Evolutionary conservation across 2,113 vertebrate species (phyloP).

Genomic region (Corvus cornix): DNA sequence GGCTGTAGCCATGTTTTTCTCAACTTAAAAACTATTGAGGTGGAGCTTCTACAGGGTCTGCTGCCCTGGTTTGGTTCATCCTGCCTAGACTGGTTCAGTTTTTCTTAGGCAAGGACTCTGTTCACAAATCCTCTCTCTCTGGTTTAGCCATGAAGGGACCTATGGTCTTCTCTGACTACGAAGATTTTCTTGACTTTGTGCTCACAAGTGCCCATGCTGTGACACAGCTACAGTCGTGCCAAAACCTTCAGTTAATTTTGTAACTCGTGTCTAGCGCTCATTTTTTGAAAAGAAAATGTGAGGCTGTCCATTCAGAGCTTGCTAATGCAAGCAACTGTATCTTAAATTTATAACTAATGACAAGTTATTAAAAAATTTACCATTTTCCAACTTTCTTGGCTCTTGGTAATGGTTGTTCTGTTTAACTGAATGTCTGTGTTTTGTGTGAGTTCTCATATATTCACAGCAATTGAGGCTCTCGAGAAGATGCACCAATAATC

Average conservation of each 20-base stretch:
- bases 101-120: not conserved
- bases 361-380: not conserved
- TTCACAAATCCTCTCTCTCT: not conserved
- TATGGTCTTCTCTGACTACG: not conserved
- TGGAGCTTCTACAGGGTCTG: not conserved
- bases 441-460: not conserved
- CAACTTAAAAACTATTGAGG: not conserved
- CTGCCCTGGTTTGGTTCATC: not conserved
- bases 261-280: fast-evolving
- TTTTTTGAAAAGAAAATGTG: not conserved
- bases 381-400: not conserved
- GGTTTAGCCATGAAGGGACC: not conserved
- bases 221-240: not conserved
- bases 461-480: not conserved
- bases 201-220: not conserved
- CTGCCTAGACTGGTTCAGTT: not conserved
- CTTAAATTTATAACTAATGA: not conserved
- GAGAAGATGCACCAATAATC: not conserved
- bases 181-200: not conserved
- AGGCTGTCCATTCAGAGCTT: not conserved
- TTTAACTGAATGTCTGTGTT: not conserved
- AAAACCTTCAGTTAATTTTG: not conserved
- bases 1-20: not conserved
- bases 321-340: not conserved
- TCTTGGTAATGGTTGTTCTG: not conserved